Evolutionary conservation across 2,888 invertebrate species (phyloP).

Genomic region (Pheosia tremula): DNA sequence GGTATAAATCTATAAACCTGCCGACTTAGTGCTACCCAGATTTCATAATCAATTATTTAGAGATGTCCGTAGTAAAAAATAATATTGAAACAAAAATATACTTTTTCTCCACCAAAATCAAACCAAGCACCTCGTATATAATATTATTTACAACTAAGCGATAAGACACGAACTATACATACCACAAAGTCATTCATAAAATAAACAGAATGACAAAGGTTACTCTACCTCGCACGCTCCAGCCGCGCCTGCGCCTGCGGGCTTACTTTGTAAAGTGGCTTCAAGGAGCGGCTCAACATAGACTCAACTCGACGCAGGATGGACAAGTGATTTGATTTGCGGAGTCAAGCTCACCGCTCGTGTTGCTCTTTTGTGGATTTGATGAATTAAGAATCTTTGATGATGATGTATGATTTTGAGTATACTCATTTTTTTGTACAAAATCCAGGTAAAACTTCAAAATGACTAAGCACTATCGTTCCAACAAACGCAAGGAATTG

Average conservation of each 20-base stretch:
- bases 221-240: background rate
- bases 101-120: too few relatives aligned
- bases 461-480: too few relatives aligned
- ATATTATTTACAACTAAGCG: too few relatives aligned
- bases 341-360: background rate
- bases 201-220: background rate
- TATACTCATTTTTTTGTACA: too few relatives aligned
- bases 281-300: background rate
- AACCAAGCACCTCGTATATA: too few relatives aligned
- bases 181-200: background rate
- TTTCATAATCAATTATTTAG: too few relatives aligned
- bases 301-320: background rate
- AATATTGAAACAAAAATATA: too few relatives aligned
- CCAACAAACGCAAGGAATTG: background rate
- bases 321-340: slow-evolving; percentile 5
- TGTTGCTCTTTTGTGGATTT: background rate
- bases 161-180: background rate
- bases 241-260: background rate
- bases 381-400: background rate
- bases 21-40: too few relatives aligned
- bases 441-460: too few relatives aligned
- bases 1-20: too few relatives aligned
- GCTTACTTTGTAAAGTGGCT: slow-evolving; percentile 3
- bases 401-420: background rate
- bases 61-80: too few relatives aligned